Base-by-base conservation (phyloP, 2,888 invertebrate genomes). In the Boloria selene region DNA sequence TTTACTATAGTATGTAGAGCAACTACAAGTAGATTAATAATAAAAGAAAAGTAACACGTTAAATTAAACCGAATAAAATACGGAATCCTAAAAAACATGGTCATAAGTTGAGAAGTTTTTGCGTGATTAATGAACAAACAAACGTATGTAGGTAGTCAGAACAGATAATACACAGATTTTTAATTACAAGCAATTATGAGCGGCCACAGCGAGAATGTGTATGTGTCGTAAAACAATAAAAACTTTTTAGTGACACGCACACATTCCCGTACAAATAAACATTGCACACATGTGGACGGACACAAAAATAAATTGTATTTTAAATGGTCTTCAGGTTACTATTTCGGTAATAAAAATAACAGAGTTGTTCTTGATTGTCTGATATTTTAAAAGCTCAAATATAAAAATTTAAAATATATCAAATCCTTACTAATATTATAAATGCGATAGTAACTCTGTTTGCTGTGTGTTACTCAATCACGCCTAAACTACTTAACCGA, bases 211-310 rank as follows among this genome's bases (percentile, higher is more conserved):
- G 73, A 64, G 69, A 71, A 70, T 67, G 65, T 61, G 86, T 84
- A 85, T 80, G 80, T 74, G 79, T 80, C 77, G 80, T 84, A 79
- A 84, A 84, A 87, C 86, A 87, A 89, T 88, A 86, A 89, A 88
- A 86, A 79, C 75, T 74, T 81, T 79, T 79, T 84, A 85, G 87
- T 85, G 88, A 89, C 88, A 85, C 80, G 75, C 79, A 85, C 84
- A 85, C 86, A 70, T 84, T 82, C 83, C 74, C 77, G 76, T 70
- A 81, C 80, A 82, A 89, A 90, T 81, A 89, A 88, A 87, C 82
- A 85, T 74, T 67, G 73, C 65, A 74, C 83, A 83, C 85, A 81
- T 86, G 86, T 84, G 59, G 56, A 53, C 26, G 44, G 14, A 52
- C 51, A 62, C 69, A 70, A 70, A 71, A 67, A 70, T 62, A 69